phyloP scores from a whole-genome alignment of 2,113 vertebrate genomes.

The Aspidoscelis tigris region DNA sequence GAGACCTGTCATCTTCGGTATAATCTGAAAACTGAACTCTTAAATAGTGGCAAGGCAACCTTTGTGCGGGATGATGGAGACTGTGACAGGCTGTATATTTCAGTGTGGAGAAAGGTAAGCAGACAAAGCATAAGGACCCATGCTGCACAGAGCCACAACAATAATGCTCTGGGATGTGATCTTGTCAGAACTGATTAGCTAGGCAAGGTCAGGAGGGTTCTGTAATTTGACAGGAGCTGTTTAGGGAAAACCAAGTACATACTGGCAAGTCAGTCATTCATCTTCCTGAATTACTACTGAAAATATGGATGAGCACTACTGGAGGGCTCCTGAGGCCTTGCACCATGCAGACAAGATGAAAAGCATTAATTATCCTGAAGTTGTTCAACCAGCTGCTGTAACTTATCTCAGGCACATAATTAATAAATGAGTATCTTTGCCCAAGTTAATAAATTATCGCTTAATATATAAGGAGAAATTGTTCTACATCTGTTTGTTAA shows the following conservation, averaged over 20 bases:
- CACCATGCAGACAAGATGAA: not conserved
- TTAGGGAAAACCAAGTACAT: conserved; percentile 10
- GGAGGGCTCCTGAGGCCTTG: not conserved
- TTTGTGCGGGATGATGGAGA: not conserved
- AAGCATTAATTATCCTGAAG: not conserved
- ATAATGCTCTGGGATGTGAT: not conserved
- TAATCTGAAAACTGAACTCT: conserved; percentile 19
- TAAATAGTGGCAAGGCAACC: not conserved
- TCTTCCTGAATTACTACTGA: not conserved
- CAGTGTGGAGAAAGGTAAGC: not conserved
- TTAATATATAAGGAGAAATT: not conserved
- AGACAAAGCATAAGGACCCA: not conserved
- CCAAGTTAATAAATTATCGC: not conserved
- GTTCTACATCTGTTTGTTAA: not conserved
- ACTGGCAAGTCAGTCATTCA: not conserved
- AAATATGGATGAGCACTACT: not conserved
- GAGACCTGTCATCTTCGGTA: conserved; percentile 11
- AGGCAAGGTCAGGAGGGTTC: not conserved
- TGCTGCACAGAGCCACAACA: not conserved
- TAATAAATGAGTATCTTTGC: not conserved
- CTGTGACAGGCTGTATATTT: not conserved
- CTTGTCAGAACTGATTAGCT: not conserved
- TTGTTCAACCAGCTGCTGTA: not conserved
- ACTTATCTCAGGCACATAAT: not conserved
- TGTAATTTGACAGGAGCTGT: conserved; percentile 11